A percentile compares a stretch with the other conserved stretches of the same genome.
Conservation (phyloP, 1,140 invertebrate species). For the Manduca sexta region DNA sequence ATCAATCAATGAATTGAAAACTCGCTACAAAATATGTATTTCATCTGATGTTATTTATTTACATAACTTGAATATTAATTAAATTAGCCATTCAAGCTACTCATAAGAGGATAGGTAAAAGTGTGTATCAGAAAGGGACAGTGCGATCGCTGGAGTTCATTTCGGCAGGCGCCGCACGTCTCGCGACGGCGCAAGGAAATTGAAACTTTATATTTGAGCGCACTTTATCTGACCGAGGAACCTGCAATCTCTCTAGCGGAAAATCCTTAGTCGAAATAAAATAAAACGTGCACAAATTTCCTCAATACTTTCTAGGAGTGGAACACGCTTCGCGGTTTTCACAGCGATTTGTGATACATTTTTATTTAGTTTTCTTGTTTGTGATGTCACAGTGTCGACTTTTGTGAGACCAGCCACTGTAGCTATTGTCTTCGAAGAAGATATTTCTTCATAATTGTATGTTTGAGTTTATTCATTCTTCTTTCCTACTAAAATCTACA, state of each 20-base stretch:
- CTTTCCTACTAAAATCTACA: too few species aligned
- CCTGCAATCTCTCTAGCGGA: slow-evolving; percentile 38
- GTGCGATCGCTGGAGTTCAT: slow-evolving; percentile 8
- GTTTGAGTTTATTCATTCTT: too few species aligned
- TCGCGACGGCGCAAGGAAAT: slow-evolving; percentile 38
- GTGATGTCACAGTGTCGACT: background rate
- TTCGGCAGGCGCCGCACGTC: slow-evolving; percentile 47
- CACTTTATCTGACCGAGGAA: slow-evolving; percentile 56
- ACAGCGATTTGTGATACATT: slow-evolving; percentile 27
- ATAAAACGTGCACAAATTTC: slow-evolving; percentile 40
- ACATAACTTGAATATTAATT: too few species aligned
- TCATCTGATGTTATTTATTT: too few species aligned
- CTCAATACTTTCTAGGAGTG: slow-evolving; percentile 31
- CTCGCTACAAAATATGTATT: too few species aligned
- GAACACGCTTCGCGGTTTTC: slow-evolving; percentile 30
- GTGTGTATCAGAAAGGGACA: too few species aligned
- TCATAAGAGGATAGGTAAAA: too few species aligned
- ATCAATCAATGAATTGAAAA: too few species aligned
- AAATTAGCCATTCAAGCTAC: too few species aligned
- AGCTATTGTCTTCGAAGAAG: too few species aligned
- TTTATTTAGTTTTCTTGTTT: slow-evolving; percentile 14
- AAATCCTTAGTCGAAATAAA: slow-evolving; percentile 52
- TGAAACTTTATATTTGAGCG: slow-evolving; percentile 69
- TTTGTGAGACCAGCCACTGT: too few species aligned
- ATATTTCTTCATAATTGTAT: too few species aligned